phyloP scores from a whole-genome alignment of 2,888 invertebrate species.

The Pollenia amentaria region DNA sequence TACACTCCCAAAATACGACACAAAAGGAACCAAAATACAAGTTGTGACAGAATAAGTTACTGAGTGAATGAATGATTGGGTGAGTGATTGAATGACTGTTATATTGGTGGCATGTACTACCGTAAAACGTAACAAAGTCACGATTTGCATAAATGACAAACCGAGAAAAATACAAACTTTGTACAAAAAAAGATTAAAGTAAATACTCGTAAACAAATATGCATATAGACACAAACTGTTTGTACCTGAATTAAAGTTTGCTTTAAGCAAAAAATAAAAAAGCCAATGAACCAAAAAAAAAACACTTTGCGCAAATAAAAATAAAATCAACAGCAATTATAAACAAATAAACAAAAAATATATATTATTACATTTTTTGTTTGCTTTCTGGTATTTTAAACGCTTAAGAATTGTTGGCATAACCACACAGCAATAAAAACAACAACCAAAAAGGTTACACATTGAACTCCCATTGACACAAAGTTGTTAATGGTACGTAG shows the following conservation, averaged over 20 bases:
- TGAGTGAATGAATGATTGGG: slow-evolving; percentile 66
- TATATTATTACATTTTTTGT: slow-evolving; percentile 38
- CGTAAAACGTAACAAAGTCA: slow-evolving; percentile 72
- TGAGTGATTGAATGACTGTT: slow-evolving; percentile 70
- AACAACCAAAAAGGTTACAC: slow-evolving; percentile 75
- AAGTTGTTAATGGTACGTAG: slow-evolving; percentile 66
- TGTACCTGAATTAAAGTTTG: neutral
- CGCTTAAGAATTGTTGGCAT: slow-evolving; percentile 44
- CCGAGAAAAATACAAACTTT: neutral
- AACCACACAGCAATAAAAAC: slow-evolving; percentile 29
- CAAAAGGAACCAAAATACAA: slow-evolving; percentile 39
- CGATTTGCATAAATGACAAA: slow-evolving; percentile 73
- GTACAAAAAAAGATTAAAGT: slow-evolving; percentile 7
- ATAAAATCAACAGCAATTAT: slow-evolving; percentile 70
- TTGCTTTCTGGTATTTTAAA: slow-evolving; percentile 52
- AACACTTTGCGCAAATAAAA: slow-evolving; percentile 60
- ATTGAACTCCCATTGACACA: slow-evolving; percentile 83
- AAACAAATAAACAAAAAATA: slow-evolving; percentile 70
- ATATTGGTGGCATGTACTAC: slow-evolving; percentile 69
- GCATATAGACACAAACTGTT: neutral
- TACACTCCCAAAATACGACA: slow-evolving; percentile 31
- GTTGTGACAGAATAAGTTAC: slow-evolving; percentile 69
- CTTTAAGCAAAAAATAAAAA: slow-evolving; percentile 29
- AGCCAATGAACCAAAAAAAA: slow-evolving; percentile 54
- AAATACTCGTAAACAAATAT: slow-evolving; percentile 35